phyloP scores from a whole-genome alignment of 2,797 vertebrate species.

The Ptychadena robeensis region DNA sequence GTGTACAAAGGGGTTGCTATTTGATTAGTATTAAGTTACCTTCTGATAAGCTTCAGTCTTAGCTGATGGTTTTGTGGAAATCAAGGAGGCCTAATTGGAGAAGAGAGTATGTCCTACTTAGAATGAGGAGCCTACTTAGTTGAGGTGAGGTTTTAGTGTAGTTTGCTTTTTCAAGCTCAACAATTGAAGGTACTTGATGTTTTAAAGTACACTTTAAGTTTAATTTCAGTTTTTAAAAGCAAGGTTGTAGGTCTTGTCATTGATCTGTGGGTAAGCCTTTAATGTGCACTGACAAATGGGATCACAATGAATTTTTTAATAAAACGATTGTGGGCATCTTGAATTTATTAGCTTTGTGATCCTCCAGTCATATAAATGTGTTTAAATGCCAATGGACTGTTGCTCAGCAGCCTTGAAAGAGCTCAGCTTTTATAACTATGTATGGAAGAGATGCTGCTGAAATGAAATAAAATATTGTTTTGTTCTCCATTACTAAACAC shows the following conservation, averaged over 20 bases:
- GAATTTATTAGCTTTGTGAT: conserved; percentile 39
- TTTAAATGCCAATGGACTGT: conserved; percentile 36
- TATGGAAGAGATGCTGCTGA: conserved; percentile 20
- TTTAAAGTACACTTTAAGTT: background rate
- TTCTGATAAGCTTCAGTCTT: too few relatives aligned
- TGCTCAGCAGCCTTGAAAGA: conserved; percentile 41
- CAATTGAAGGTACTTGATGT: too few relatives aligned
- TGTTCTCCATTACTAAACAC: conserved; percentile 50
- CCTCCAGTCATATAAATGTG: conserved; percentile 36
- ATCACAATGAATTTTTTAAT: conserved; percentile 9
- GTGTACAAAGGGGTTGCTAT: too few relatives aligned
- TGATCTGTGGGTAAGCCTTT: background rate
- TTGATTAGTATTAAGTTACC: too few relatives aligned
- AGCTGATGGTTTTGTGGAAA: too few relatives aligned
- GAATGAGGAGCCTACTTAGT: too few relatives aligned
- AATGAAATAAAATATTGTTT: conserved; percentile 53
- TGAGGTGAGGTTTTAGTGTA: too few relatives aligned
- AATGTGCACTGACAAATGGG: conserved; percentile 8
- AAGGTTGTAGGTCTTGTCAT: background rate
- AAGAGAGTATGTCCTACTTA: too few relatives aligned
- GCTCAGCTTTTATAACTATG: conserved; percentile 22
- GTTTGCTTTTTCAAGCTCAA: too few relatives aligned
- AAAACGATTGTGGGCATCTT: background rate
- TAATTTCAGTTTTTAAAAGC: background rate
- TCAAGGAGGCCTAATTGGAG: too few relatives aligned